Conservation (phyloP, 2,888 invertebrate species). For the Lasius fuliginosus region DNA sequence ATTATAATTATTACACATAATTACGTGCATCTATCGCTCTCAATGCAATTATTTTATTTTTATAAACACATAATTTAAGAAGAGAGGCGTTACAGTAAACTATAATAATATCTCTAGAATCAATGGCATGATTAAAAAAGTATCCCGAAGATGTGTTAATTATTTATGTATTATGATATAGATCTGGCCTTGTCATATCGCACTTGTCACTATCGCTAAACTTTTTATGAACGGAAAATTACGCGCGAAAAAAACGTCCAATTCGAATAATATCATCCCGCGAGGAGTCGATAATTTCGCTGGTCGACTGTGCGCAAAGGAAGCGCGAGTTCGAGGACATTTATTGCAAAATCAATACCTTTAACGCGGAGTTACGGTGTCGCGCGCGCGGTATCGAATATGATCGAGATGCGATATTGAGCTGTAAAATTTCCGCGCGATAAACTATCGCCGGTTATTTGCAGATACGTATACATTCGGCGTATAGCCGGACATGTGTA, state of each 20-base stretch:
- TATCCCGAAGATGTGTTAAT: background rate
- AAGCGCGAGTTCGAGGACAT: constrained; percentile 44
- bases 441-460: constrained; percentile 76
- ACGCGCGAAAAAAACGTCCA: constrained; percentile 4
- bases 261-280: constrained; percentile 34
- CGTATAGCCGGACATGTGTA: constrained; percentile 73
- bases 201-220: background rate
- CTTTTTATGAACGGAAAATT: constrained; percentile 38
- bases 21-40: background rate
- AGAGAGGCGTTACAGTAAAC: constrained; percentile 7
- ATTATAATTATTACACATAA: constrained; percentile 1
- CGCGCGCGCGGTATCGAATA: constrained; percentile 60
- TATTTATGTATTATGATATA: constrained; percentile 30
- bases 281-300: constrained; percentile 52
- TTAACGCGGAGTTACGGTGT: constrained; percentile 62
- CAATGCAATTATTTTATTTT: background rate
- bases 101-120: background rate
- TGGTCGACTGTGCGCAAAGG: constrained; percentile 47
- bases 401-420: constrained; percentile 75
- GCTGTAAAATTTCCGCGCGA: constrained; percentile 67
- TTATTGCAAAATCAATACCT: constrained; percentile 58
- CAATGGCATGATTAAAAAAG: constrained; percentile 3
- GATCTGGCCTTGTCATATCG: background rate
- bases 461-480: constrained; percentile 61
- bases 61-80: background rate